Conservation (phyloP, 2,888 invertebrate genomes). For the Dasysyrphus tricinctus region DNA sequence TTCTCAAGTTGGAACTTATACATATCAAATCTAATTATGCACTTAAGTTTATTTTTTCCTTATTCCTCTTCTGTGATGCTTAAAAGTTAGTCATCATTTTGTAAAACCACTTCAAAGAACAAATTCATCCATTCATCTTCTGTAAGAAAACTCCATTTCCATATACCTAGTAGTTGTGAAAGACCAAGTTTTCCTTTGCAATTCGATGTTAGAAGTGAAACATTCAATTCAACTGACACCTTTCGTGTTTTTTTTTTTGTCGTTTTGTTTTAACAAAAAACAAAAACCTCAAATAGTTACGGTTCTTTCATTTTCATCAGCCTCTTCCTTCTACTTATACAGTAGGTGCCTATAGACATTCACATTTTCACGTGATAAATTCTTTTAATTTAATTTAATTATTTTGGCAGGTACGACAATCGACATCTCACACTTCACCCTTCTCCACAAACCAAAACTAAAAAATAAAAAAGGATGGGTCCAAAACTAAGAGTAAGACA, state of each 20-base stretch:
- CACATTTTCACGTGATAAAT: conserved; percentile 68
- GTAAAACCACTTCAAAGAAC: conserved; percentile 33
- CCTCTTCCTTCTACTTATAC: background rate
- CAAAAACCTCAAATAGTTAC: background rate
- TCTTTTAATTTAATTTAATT: conserved; percentile 74
- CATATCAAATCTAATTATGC: conserved; percentile 48
- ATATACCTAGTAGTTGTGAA: background rate
- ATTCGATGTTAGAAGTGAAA: conserved; percentile 39
- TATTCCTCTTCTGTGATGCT: background rate
- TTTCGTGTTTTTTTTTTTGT: conserved; percentile 4
- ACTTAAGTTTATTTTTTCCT: background rate
- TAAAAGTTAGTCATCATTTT: conserved; percentile 47
- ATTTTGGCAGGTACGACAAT: conserved; percentile 68
- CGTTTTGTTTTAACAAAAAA: conserved; percentile 11
- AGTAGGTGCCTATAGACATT: background rate
- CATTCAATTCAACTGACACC: conserved; percentile 54
- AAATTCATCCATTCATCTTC: conserved; percentile 26
- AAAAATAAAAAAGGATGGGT: conserved; percentile 7
- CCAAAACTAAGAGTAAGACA: background rate
- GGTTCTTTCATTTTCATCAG: conserved; percentile 1
- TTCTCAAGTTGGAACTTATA: conserved; percentile 16
- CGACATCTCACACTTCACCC: conserved; percentile 14
- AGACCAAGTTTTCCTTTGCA: conserved; percentile 52
- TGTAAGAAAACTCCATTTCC: background rate
- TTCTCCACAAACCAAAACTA: background rate